Evolutionary conservation across 2,797 vertebrate species (phyloP).

Genomic region (Anguilla anguilla): DNA sequence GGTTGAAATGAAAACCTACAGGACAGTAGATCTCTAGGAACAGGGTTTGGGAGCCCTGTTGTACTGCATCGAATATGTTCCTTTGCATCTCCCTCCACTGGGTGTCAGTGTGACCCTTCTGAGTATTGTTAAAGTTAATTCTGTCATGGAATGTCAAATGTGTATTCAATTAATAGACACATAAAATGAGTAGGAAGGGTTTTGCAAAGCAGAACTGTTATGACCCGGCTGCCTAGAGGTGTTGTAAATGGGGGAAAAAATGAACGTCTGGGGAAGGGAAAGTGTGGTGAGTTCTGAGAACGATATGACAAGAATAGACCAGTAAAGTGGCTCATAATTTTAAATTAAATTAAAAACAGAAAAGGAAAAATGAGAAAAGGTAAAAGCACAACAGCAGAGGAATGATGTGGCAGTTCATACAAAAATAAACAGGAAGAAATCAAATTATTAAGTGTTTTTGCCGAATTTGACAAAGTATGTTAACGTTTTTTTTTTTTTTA

Average conservation of each 20-base stretch:
- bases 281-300: too few relatives aligned
- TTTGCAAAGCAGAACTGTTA: neutral
- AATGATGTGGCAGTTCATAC: neutral
- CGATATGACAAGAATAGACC: too few relatives aligned
- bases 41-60: neutral
- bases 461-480: neutral
- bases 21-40: too few relatives aligned
- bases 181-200: neutral
- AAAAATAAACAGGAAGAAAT: neutral
- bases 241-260: too few relatives aligned
- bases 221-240: neutral
- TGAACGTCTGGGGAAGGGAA: too few relatives aligned
- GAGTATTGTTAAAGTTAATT: neutral
- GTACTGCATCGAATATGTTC: neutral
- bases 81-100: conserved; percentile 13
- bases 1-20: too few relatives aligned
- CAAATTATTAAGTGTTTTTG: neutral
- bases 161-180: neutral
- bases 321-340: too few relatives aligned
- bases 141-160: neutral
- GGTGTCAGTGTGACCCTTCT: conserved; percentile 25
- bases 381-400: too few relatives aligned
- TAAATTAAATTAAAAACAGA: too few relatives aligned
- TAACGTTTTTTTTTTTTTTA: neutral
- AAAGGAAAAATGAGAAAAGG: too few relatives aligned